Evolutionary conservation across 2,797 vertebrate species (phyloP).

Genomic region (Oreochromis grahami): DNA sequence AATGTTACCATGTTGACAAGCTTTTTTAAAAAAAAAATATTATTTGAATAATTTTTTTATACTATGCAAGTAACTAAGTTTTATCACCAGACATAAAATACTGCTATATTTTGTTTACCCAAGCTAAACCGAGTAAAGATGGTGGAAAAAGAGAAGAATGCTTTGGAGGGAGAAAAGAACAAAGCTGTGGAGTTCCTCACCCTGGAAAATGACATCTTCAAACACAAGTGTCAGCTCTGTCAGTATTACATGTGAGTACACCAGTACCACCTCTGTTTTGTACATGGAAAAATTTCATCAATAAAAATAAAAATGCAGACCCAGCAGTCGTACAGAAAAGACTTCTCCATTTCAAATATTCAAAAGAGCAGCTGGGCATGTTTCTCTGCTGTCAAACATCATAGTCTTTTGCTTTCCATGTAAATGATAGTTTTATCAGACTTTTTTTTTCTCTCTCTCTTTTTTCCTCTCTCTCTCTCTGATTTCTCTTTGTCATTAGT

Average conservation of each 20-base stretch:
- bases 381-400: neutral
- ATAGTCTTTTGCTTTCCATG: neutral
- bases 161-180: constrained; percentile 92
- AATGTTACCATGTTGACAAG: neutral
- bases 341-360: neutral
- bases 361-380: neutral
- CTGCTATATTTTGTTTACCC: constrained; percentile 7
- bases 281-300: neutral
- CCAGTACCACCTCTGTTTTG: neutral
- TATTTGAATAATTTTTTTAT: neutral
- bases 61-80: neutral
- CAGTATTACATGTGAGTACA: constrained; percentile 92
- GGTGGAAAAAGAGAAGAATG: constrained; percentile 96
- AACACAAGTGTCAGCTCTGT: constrained; percentile 86
- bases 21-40: no score
- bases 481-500: constrained; percentile 59
- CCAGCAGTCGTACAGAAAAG: neutral
- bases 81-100: neutral
- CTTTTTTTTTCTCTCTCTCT: neutral
- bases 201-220: constrained; percentile 91
- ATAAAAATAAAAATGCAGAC: neutral
- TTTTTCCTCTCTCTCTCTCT: neutral
- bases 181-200: constrained; percentile 90
- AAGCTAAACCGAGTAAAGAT: constrained; percentile 96
- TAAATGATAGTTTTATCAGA: neutral